Evolutionary conservation across 2,888 invertebrate genomes (phyloP), one percentile per base, ranked within the genome.

Genomic region (Perizoma flavofasciatum): DNA sequence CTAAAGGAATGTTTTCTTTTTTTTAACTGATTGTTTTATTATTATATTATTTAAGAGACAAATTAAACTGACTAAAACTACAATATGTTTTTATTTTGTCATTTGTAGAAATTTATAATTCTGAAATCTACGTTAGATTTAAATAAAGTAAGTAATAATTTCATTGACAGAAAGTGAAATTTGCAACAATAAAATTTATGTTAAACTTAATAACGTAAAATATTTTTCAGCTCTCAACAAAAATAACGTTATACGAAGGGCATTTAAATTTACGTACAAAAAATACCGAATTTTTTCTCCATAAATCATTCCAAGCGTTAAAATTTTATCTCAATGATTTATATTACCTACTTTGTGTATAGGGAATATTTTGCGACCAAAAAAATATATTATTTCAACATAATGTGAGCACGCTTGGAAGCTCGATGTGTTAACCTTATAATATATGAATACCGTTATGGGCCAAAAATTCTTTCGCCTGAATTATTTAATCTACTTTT

Each of bases 401-500:
- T 65, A 68, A 65, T 64, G 58, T 47, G 54, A 48, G 61, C 44
- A 51, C 61, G 69, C 67, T 67, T 72, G 68, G 67, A 75, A 70
- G 71, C 75, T 67, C 82, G 68, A 83, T 82, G 84, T 87, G 86
- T 83, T 83, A 85, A 83, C 80, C 82, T 83, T 78, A 85, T 90
- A 86, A 89, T 87, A 88, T 90, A 90, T 89, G 85, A 81, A 89
- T 77, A 78, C 81, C 79, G 84, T 89, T 89, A 89, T 87, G 84
- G 85, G 78, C 82, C 85, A 86, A 88, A 89, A 89, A 89, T 88
- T 85, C 89, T 89, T 88, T 82, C 82, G 81, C 78, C 71, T 89
- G 89, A 88, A 90, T 89, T 89, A 91, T 90, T 89, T 88, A 90
- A 90, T 89, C 88, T 84, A 79, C 84, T 88, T 89, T 90, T 90